phyloP scores from a whole-genome alignment of 2,113 vertebrate species.

The Cygnus buccinator region DNA sequence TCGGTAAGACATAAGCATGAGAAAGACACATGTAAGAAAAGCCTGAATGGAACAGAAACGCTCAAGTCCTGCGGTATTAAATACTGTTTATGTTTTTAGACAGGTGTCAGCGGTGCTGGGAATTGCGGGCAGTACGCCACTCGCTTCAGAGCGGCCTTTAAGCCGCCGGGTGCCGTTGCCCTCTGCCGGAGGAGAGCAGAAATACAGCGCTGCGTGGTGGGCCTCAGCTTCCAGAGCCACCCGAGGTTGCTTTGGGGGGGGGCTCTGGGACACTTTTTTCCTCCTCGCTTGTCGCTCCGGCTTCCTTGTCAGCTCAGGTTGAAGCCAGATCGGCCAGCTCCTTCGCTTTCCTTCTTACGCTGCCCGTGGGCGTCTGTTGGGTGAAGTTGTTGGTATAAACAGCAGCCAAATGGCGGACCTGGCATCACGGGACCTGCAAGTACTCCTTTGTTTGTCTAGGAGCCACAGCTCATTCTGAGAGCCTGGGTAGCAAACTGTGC shows the following conservation, averaged over 20 bases:
- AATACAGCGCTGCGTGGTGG: not conserved
- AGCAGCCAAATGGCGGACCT: not conserved
- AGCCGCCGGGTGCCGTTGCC: not conserved
- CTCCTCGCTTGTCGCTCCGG: not conserved
- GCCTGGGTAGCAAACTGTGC: rapidly evolving
- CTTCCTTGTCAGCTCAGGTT: not conserved
- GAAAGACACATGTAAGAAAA: rapidly evolving
- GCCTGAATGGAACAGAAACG: not conserved
- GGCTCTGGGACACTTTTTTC: not conserved
- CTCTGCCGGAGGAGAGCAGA: not conserved
- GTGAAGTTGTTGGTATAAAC: not conserved
- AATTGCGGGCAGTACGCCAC: rapidly evolving
- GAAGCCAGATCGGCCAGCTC: not conserved
- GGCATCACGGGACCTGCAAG: not conserved
- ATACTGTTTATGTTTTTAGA: not conserved
- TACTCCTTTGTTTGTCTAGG: not conserved
- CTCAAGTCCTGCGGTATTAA: rapidly evolving
- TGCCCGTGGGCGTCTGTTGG: not conserved
- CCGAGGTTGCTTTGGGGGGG: not conserved
- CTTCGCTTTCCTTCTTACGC: not conserved
- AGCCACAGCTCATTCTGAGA: not conserved
- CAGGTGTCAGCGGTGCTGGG: not conserved
- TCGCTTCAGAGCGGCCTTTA: not conserved
- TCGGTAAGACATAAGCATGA: rapidly evolving
- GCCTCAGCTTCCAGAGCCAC: not conserved